Base-by-base conservation (phyloP, 2,113 vertebrate species). In the Notothenia coriiceps region DNA sequence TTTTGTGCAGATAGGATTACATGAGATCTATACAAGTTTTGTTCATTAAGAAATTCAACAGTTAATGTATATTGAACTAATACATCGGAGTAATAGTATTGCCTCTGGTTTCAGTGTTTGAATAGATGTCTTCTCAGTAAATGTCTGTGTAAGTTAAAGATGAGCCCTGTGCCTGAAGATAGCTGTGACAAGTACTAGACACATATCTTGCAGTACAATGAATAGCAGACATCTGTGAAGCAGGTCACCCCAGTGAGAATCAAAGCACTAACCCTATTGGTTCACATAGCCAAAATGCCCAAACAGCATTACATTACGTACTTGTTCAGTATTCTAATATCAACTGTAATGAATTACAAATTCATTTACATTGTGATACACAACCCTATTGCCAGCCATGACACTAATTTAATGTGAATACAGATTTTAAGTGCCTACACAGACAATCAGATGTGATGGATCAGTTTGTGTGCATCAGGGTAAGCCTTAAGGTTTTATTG, bases 111-210 rank as follows among this genome's bases (percentile, higher is more conserved):
- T 10, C 49, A 52, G 6, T 20, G 18, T 35, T 54, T 13, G 5
- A 52, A 51, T n/a, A 40, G 15, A 51, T 67, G 18, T 13, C 0
- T 18, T 22, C 12, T 44, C n/a, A 63, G 35, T 12, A 46, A 33
- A 35, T 51, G 54, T 56, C 25, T 60, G 8, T 33, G 25, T 35
- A 49, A 68, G 40, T 68, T 35, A n/a, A 67, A 52, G n/a, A n/a
- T 18, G 25, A 33, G 8, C 25, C 10, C 15, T 62, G 10, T 12
- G 60, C 10, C 18, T n/a, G 10, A 59, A 17, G 57, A 4, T 61
- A 15, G 59, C 5, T 61, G 35, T 61, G 35, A 61, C 35, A 40
- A 3, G 20, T 25, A 25, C 12, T 17, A 18, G 54, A n/a, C 12
- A 68, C 5, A 44, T 14, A 44, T 6, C 5, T 43, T 55, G 35